A percentile compares a stretch with the other conserved stretches of the same genome.
These are phyloP conservation scores for Mystacornis crossleyi DNA, from an alignment of 2,113 vertebrate genomes.

Conservation along the genomic window DNA sequence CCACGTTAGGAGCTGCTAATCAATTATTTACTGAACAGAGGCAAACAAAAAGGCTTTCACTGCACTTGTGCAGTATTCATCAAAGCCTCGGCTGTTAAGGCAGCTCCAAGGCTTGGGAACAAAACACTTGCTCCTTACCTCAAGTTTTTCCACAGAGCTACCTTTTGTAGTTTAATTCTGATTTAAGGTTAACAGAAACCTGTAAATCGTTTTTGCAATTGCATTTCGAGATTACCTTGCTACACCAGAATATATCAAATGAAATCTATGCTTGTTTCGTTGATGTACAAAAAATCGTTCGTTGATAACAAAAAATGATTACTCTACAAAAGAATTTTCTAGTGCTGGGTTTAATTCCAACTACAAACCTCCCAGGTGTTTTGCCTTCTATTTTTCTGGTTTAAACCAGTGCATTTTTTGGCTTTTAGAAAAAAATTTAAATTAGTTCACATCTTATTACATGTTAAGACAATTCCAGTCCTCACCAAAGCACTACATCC, in stretches of 20 bases:
- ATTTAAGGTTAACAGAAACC: not conserved
- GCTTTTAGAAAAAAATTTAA: not conserved
- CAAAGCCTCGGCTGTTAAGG: not conserved
- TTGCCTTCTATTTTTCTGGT: not conserved
- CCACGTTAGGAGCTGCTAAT: not conserved
- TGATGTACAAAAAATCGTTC: not conserved
- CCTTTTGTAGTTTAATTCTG: not conserved
- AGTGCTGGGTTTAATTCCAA: not conserved
- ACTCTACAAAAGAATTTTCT: not conserved
- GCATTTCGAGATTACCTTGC: not conserved
- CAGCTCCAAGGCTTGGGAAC: not conserved
- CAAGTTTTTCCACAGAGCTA: not conserved
- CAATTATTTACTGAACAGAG: not conserved
- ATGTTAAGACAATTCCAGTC: not conserved
- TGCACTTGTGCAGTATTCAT: not conserved
- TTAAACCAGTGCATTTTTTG: not conserved
- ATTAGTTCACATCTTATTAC: not conserved
- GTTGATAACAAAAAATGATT: not conserved
- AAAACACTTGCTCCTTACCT: not conserved
- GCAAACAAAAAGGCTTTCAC: slow-evolving; percentile 1
- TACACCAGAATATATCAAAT: not conserved
- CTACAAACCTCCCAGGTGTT: not conserved
- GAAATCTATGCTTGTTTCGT: not conserved
- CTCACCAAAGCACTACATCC: not conserved
- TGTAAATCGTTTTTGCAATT: not conserved